A percentile compares a stretch with the other conserved stretches of the same genome.
These are phyloP conservation scores for Sebastes oblongus DNA, from an alignment of 2,797 vertebrate genomes.

Conservation along the genomic window DNA sequence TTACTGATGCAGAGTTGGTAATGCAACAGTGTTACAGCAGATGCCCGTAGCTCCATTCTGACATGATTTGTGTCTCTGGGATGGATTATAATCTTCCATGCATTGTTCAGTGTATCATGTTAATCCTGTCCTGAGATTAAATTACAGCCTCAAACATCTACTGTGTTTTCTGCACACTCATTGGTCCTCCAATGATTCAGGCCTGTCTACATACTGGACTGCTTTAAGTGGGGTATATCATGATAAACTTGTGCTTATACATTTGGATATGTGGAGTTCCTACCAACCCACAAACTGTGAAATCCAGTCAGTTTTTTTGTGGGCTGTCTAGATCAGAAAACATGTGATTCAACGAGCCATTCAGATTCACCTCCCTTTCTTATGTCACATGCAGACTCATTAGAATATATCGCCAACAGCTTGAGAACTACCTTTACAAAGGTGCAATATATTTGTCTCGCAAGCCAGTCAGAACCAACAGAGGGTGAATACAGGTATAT, in stretches of 20 bases:
- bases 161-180: not conserved
- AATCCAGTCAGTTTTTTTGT: not conserved
- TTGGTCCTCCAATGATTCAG: not conserved
- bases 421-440: too few relatives aligned
- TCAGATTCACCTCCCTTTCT: not conserved
- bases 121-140: constrained; percentile 24
- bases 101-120: not conserved
- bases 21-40: not conserved
- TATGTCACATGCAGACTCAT: too few relatives aligned
- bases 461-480: too few relatives aligned
- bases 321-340: not conserved
- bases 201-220: not conserved
- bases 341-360: not conserved
- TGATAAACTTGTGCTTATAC: not conserved
- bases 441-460: too few relatives aligned
- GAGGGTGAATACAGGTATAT: too few relatives aligned
- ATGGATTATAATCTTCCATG: not conserved
- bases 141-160: not conserved
- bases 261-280: not conserved
- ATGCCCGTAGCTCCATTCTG: not conserved
- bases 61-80: constrained; percentile 17
- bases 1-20: constrained; percentile 18
- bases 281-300: not conserved
- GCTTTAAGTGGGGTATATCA: not conserved
- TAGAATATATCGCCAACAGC: too few relatives aligned